Evolutionary conservation across 2,888 invertebrate species (phyloP).

Genomic region (Yponomeuta evonymella): DNA sequence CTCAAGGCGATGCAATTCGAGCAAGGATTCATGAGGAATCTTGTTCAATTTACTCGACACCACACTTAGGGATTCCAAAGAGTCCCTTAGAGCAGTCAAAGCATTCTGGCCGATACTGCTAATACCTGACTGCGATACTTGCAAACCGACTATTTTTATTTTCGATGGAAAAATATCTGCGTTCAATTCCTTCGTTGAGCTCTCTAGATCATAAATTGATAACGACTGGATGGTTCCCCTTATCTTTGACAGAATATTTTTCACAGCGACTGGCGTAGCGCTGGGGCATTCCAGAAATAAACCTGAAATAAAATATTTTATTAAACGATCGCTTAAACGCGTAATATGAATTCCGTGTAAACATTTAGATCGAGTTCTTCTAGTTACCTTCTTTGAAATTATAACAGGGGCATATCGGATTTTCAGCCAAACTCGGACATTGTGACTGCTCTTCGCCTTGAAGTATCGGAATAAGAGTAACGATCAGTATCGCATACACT

Average conservation of each 20-base stretch:
- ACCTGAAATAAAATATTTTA: conserved; percentile 66
- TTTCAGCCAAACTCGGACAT: conserved; percentile 85
- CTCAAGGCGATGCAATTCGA: conserved; percentile 81
- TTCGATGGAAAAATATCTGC: conserved; percentile 84
- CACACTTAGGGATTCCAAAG: conserved; percentile 84
- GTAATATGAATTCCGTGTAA: not conserved
- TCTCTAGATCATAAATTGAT: conserved; percentile 92
- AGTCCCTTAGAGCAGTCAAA: conserved; percentile 80
- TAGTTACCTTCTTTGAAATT: conserved; percentile 88
- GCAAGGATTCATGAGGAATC: conserved; percentile 86
- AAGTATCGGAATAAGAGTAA: conserved; percentile 51
- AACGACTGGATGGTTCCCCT: conserved; percentile 86
- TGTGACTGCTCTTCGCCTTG: conserved; percentile 74
- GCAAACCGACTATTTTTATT: conserved; percentile 82
- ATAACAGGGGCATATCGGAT: conserved; percentile 92
- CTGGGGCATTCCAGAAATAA: conserved; percentile 93
- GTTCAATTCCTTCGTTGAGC: conserved; percentile 84
- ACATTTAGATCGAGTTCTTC: not conserved
- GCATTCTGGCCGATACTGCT: conserved; percentile 82
- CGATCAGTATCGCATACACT: conserved; percentile 57
- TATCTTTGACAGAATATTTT: conserved; percentile 82
- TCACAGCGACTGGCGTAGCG: conserved; percentile 84
- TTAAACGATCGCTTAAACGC: not conserved
- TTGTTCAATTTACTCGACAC: conserved; percentile 83
- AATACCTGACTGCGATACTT: conserved; percentile 85